Evolutionary conservation across 2,888 invertebrate genomes (phyloP).

Genomic region (Yponomeuta sedellus): DNA sequence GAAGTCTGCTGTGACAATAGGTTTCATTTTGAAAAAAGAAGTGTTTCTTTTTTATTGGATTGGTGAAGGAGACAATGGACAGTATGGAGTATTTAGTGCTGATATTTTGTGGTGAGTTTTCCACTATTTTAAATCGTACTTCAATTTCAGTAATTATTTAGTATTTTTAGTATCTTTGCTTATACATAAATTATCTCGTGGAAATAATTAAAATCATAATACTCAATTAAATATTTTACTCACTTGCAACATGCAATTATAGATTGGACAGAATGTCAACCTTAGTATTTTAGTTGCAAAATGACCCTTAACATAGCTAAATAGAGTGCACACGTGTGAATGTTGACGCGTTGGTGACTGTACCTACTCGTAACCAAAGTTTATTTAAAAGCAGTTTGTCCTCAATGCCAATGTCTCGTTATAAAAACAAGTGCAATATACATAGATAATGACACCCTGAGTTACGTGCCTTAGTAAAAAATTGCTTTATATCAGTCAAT

Average conservation of each 20-base stretch:
- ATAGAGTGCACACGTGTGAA: too few relatives aligned
- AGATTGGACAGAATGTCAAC: too few relatives aligned
- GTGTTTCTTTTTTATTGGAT: slow-evolving; percentile 16
- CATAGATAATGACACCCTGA: slow-evolving; percentile 21
- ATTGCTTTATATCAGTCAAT: neutral
- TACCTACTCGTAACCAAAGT: neutral
- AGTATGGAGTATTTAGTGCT: slow-evolving; percentile 54
- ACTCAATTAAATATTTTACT: too few relatives aligned
- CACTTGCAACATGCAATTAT: too few relatives aligned
- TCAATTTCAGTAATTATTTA: too few relatives aligned
- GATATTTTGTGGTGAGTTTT: slow-evolving; percentile 57
- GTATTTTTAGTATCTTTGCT: too few relatives aligned
- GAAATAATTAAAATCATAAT: too few relatives aligned
- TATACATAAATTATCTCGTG: too few relatives aligned
- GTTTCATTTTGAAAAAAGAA: slow-evolving; percentile 7
- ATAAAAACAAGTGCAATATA: slow-evolving; percentile 28
- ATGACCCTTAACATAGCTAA: too few relatives aligned
- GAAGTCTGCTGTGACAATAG: slow-evolving; percentile 11
- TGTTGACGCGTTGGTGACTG: neutral
- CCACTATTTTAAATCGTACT: slow-evolving; percentile 5
- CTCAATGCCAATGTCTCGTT: slow-evolving; percentile 46
- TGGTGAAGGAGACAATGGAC: slow-evolving; percentile 17
- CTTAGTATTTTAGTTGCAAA: too few relatives aligned
- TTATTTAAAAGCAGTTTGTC: slow-evolving; percentile 22
- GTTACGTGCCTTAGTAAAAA: slow-evolving; percentile 17